These are phyloP conservation scores for Netelia melanura DNA, from an alignment of 2,888 invertebrate genomes.

Conservation along the genomic window DNA sequence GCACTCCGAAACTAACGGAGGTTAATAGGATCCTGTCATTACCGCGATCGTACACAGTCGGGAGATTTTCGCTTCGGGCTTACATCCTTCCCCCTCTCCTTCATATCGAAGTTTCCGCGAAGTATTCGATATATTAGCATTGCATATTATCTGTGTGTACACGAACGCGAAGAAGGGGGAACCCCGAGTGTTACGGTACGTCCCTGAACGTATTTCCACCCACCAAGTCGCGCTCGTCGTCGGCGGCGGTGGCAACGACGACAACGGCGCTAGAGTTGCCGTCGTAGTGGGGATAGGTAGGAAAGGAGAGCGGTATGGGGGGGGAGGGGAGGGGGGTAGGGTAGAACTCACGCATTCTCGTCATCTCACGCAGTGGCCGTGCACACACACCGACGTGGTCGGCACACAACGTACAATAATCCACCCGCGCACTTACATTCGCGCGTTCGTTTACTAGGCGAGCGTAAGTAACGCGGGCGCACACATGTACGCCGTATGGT, in stretches of 20 bases:
- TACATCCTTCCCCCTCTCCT: background rate
- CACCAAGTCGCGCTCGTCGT: constrained; percentile 57
- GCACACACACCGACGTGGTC: constrained; percentile 14
- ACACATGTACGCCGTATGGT: constrained; percentile 26
- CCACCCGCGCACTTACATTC: constrained; percentile 58
- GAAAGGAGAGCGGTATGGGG: constrained; percentile 31
- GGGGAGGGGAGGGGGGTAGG: constrained; percentile 42
- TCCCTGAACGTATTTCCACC: constrained; percentile 68
- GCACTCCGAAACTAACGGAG: constrained; percentile 9
- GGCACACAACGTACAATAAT: constrained; percentile 25
- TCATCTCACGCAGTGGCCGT: constrained; percentile 51
- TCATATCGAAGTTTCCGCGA: constrained; percentile 31
- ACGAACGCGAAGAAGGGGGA: background rate
- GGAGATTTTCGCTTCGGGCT: background rate
- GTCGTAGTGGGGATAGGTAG: constrained; percentile 25
- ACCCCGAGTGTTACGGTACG: constrained; percentile 42
- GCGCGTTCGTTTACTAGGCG: constrained; percentile 54
- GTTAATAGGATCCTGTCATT: constrained; percentile 14
- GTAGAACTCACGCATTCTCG: constrained; percentile 68
- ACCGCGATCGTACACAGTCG: constrained; percentile 7
- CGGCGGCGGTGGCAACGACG: background rate
- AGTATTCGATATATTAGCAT: constrained; percentile 19
- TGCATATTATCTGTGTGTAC: background rate
- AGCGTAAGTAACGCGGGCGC: constrained; percentile 44
- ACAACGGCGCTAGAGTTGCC: constrained; percentile 44